Conservation (phyloP, 1,140 invertebrate species). For the Caenorhabditis remanei region DNA sequence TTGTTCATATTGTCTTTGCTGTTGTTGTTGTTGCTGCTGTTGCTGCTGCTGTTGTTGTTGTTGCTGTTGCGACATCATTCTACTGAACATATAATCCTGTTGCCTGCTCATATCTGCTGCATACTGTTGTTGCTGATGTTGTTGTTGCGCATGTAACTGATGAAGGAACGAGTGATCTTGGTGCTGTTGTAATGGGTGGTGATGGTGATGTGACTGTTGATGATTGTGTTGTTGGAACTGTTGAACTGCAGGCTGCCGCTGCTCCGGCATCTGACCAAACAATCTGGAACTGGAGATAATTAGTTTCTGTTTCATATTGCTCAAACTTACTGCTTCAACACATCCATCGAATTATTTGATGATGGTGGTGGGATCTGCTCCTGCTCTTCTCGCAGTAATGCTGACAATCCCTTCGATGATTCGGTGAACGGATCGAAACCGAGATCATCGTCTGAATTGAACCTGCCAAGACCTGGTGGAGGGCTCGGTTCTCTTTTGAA, state of each 20-base stretch:
- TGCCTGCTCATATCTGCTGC: constrained; percentile 40
- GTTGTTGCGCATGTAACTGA: constrained; percentile 29
- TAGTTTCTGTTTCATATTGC: not conserved
- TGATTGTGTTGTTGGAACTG: constrained; percentile 33
- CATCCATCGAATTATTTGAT: not conserved
- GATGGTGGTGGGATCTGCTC: constrained; percentile 36
- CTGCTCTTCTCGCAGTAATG: constrained; percentile 72
- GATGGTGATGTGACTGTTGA: constrained; percentile 11
- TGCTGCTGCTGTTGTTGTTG: constrained; percentile 3
- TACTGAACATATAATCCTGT: constrained; percentile 24
- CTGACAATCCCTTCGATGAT: constrained; percentile 73
- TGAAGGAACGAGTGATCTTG: constrained; percentile 16
- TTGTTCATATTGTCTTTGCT: constrained; percentile 16
- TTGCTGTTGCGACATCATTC: constrained; percentile 33
- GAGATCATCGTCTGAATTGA: constrained; percentile 61
- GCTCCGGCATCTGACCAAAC: constrained; percentile 15
- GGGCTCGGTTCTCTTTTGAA: constrained; percentile 46
- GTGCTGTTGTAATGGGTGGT: constrained; percentile 4
- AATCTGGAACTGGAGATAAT: constrained; percentile 49
- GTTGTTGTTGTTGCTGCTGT: constrained; percentile 10
- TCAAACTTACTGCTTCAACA: constrained; percentile 16
- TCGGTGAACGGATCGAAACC: constrained; percentile 73
- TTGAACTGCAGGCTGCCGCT: not conserved
- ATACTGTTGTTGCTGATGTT: constrained; percentile 39
- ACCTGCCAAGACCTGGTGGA: constrained; percentile 24